phyloP scores from a whole-genome alignment of 2,888 invertebrate species.

The Aradus depressus region DNA sequence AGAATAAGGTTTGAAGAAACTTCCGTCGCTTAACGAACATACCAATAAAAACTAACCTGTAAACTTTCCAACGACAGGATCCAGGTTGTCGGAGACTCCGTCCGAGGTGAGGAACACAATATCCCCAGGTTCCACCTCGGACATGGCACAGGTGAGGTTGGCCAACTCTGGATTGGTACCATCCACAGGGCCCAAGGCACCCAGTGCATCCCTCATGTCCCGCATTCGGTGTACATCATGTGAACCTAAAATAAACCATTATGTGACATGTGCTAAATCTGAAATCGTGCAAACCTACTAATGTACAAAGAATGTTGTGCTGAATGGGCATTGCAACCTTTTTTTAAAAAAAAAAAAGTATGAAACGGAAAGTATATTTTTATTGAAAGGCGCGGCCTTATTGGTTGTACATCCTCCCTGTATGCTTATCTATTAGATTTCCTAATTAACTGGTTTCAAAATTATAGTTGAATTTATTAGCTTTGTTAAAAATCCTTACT shows the following conservation, averaged over 20 bases:
- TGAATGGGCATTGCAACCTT: not conserved
- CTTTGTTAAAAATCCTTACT: no score
- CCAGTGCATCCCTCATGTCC: conserved; percentile 80
- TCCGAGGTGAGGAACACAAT: conserved; percentile 82
- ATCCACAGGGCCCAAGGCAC: conserved; percentile 78
- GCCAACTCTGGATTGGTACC: conserved; percentile 74
- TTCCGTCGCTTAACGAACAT: no score
- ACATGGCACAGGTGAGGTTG: conserved; percentile 75
- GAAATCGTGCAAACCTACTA: not conserved
- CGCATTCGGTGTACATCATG: conserved; percentile 72
- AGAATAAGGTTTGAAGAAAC: no score
- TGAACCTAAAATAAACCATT: conserved; percentile 45
- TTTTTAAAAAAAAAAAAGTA: not conserved
- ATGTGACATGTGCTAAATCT: not conserved
- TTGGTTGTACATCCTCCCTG: no score
- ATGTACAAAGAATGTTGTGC: not conserved
- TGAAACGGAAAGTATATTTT: no score
- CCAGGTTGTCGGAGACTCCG: conserved; percentile 81
- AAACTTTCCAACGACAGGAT: conserved; percentile 82
- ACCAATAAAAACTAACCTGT: conserved; percentile 45
- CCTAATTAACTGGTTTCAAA: no score
- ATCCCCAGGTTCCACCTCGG: conserved; percentile 65
- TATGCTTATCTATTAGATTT: no score
- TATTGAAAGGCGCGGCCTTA: no score
- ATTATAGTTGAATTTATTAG: no score